Base-by-base conservation (phyloP, 2,797 vertebrate species). In the Peromyscus aztecus region DNA sequence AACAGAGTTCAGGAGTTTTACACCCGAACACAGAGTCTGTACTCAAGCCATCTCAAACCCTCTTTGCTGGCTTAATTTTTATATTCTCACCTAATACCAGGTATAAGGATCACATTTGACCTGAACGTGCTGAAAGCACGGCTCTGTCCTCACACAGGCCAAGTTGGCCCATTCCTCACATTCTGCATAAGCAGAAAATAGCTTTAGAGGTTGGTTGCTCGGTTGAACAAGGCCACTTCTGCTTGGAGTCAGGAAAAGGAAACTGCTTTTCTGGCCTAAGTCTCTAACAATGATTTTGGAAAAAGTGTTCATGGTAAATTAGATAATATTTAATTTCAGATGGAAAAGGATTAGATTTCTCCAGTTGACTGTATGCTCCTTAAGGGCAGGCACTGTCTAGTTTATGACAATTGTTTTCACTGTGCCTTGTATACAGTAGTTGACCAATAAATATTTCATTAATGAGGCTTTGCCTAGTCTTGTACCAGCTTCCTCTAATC, bases 51-150 rank as follows among this genome's bases (percentile, higher is more conserved):
- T 86, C 23, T 59, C 63, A 78, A 75, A 92, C 94, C 92, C 17
- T 78, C 49, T 82, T 55, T 37, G 49, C 88, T 96, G 63, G 52
- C 43, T 89, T 97, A 88, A 92, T 94, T 98, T 95, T 96, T 91
- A 86, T 65, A 95, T 73, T 93, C 81, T 97, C 10, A 85, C 23
- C n/a, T 63, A n/a, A 13, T 37, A 78, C 9, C 29, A 7, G 59
- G 83, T 90, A 57, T 34, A 29, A 57, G 16, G 34, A 52, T 34
- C 61, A 31, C 61, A 3, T 29, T 43, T 13, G 37, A 40, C n/a
- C 11, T 2, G 3, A 52, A 63, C 12, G 2, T 24, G 40, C 0
- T 7, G 13, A 24, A 21, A n/a, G 27, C 27, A 17, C 37, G 1
- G 21, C 21, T 34, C 19, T 16, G 49, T 2, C 6, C n/a, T 4